Percentiles rank a stretch among this genome's conserved stretches.
Conservation (phyloP, 2,888 invertebrate species). For the Ceratothoa steindachneri region DNA sequence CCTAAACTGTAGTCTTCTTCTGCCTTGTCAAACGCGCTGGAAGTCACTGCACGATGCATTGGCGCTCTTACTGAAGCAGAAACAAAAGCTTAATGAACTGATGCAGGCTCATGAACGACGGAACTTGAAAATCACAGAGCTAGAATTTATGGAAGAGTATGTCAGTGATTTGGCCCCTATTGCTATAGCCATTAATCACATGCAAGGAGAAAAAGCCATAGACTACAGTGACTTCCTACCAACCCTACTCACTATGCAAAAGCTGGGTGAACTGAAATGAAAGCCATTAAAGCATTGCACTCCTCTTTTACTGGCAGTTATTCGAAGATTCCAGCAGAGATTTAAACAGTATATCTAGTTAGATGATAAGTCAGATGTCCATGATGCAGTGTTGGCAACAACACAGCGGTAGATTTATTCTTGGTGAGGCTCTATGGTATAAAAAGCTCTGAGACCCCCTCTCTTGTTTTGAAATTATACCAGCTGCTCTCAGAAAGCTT, state of each 20-base stretch:
- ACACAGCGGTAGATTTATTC: too few relatives aligned
- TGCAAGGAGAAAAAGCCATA: neutral
- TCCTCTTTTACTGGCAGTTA: too few relatives aligned
- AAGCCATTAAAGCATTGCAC: too few relatives aligned
- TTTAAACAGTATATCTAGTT: too few relatives aligned
- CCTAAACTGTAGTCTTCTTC: neutral
- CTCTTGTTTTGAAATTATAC: too few relatives aligned
- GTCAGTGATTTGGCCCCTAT: neutral
- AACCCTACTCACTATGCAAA: slow-evolving; percentile 10
- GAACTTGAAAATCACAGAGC: neutral
- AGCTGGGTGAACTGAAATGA: too few relatives aligned
- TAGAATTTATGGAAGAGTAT: neutral
- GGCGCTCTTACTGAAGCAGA: neutral
- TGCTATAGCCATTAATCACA: slow-evolving; percentile 1
- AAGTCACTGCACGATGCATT: neutral
- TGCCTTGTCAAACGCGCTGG: slow-evolving; percentile 7
- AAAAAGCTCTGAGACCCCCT: too few relatives aligned
- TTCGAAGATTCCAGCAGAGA: too few relatives aligned
- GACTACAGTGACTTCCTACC: neutral
- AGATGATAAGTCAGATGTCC: too few relatives aligned
- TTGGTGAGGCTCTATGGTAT: too few relatives aligned
- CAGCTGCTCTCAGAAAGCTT: too few relatives aligned
- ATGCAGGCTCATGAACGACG: slow-evolving; percentile 2
- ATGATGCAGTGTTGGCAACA: too few relatives aligned
- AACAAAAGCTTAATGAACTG: neutral